A percentile compares a stretch with the other conserved stretches of the same genome.
These are phyloP conservation scores for Hydropotes inermis DNA, from an alignment of 2,113 vertebrate species.

Conservation along the genomic window DNA sequence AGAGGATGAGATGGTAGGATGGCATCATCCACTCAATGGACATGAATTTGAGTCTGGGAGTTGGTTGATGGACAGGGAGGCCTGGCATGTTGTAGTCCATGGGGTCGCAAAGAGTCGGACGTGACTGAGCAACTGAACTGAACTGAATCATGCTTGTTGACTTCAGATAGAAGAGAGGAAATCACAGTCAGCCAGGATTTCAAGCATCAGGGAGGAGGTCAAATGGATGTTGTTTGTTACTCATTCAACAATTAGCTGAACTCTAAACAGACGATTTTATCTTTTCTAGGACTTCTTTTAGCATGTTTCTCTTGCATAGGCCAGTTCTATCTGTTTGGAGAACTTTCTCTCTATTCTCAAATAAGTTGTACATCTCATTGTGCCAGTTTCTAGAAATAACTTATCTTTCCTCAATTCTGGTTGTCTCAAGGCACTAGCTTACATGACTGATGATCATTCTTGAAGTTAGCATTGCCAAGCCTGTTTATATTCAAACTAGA, in stretches of 20 bases:
- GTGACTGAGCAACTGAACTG: background rate
- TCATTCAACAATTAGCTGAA: background rate
- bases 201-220: background rate
- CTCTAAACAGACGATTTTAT: background rate
- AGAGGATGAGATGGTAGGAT: background rate
- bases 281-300: background rate
- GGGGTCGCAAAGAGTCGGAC: background rate
- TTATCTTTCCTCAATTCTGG: background rate
- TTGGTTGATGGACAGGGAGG: background rate
- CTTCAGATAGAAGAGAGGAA: background rate
- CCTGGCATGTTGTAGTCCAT: background rate
- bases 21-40: background rate
- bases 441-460: background rate
- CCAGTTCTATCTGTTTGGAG: background rate
- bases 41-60: background rate
- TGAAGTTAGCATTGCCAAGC: background rate
- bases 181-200: background rate
- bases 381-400: background rate
- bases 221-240: background rate
- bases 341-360: constrained; percentile 12
- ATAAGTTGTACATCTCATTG: background rate
- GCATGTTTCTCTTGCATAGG: background rate
- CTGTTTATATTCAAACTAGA: background rate
- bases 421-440: background rate
- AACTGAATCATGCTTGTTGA: background rate